These are phyloP conservation scores for Dinothrombium tinctorium DNA, from an alignment of 1,140 invertebrate genomes.

Conservation along the genomic window DNA sequence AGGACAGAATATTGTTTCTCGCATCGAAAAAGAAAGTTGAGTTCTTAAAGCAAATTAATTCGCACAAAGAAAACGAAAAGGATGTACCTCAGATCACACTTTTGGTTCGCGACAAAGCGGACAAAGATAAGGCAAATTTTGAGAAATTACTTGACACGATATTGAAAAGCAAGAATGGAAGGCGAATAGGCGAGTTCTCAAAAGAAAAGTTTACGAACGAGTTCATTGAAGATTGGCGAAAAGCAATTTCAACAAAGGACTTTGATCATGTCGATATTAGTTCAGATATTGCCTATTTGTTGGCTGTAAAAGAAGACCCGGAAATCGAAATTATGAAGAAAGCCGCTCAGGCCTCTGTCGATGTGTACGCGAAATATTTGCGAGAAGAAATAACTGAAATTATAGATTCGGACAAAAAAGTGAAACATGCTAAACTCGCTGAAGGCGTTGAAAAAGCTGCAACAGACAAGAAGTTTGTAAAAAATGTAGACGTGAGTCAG, in stretches of 20 bases:
- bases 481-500: conserved; percentile 53
- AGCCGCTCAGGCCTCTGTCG: conserved; percentile 70
- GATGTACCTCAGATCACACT: conserved; percentile 56
- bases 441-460: conserved; percentile 80
- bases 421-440: conserved; percentile 69
- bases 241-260: conserved; percentile 39
- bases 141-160: conserved; percentile 59
- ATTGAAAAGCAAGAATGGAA: conserved; percentile 66
- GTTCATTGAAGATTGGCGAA: conserved; percentile 75
- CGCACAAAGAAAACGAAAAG: conserved; percentile 52
- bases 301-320: conserved; percentile 81
- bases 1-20: conserved; percentile 60
- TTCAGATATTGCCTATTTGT: conserved; percentile 52
- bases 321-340: conserved; percentile 83
- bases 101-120: conserved; percentile 66
- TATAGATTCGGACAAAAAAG: conserved; percentile 82
- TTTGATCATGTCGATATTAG: conserved; percentile 77
- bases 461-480: conserved; percentile 76
- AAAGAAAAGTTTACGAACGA: conserved; percentile 85
- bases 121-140: conserved; percentile 89
- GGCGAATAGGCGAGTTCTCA: conserved; percentile 66
- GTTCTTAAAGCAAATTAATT: conserved; percentile 77
- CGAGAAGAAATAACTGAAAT: conserved; percentile 97
- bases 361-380: conserved; percentile 86
- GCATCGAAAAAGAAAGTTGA: conserved; percentile 96